Conservation (phyloP, 2,113 vertebrate species). For the Origma solitaria region DNA sequence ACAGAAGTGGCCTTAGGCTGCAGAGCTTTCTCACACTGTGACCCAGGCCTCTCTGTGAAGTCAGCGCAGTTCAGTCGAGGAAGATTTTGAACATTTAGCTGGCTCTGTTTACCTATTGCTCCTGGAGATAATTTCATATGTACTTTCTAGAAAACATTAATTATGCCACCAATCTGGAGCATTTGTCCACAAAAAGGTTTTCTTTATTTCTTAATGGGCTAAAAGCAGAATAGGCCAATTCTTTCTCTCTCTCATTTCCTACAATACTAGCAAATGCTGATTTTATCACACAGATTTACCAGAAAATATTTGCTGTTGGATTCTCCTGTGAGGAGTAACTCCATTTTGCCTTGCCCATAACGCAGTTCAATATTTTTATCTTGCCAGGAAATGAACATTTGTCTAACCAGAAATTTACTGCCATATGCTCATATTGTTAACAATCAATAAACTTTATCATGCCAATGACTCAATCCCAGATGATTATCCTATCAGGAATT, state of each 20-base stretch:
- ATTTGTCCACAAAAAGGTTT: not conserved
- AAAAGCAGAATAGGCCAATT: not conserved
- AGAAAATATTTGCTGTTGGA: not conserved
- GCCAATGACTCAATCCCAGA: slow-evolving; percentile 4
- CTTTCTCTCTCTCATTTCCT: not conserved
- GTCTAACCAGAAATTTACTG: not conserved
- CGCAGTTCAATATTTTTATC: not conserved
- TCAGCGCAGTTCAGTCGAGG: accelerated
- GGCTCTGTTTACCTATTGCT: not conserved
- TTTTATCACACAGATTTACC: not conserved
- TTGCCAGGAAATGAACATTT: slow-evolving; percentile 25
- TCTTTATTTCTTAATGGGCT: not conserved
- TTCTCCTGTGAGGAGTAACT: not conserved
- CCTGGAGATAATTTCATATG: not conserved
- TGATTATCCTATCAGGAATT: slow-evolving; percentile 25
- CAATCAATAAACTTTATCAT: slow-evolving; percentile 22
- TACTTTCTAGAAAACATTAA: not conserved
- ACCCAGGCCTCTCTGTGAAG: not conserved
- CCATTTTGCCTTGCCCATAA: not conserved
- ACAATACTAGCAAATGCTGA: not conserved
- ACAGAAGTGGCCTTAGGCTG: not conserved
- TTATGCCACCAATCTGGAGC: not conserved
- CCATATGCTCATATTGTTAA: slow-evolving; percentile 26
- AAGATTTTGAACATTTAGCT: not conserved
- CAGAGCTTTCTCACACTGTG: not conserved